These are phyloP conservation scores for Spisula solida DNA, from an alignment of 2,888 invertebrate species.

Conservation along the genomic window DNA sequence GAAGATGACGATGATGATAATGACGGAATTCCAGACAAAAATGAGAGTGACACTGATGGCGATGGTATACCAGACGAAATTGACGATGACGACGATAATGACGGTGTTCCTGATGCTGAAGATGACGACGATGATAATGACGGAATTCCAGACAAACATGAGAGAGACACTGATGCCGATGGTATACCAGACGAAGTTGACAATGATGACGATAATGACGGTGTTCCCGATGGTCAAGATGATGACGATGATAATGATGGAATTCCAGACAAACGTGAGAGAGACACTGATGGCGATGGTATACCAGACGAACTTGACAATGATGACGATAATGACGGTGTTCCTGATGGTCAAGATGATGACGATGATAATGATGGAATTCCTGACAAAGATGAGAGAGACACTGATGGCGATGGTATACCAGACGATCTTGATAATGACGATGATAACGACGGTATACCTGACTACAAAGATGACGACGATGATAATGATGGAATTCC, in stretches of 20 bases:
- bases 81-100: slow-evolving; percentile 81
- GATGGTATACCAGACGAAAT: slow-evolving; percentile 85
- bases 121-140: slow-evolving; percentile 83
- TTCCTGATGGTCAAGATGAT: slow-evolving; percentile 75
- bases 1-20: slow-evolving; percentile 80
- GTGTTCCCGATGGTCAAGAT: slow-evolving; percentile 82
- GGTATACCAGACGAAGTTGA: slow-evolving; percentile 85
- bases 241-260: slow-evolving; percentile 83
- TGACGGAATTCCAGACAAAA: slow-evolving; percentile 85
- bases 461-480: slow-evolving; percentile 78
- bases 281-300: slow-evolving; percentile 84
- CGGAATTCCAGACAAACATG: slow-evolving; percentile 79
- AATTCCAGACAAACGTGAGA: slow-evolving; percentile 74
- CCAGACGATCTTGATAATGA: slow-evolving; percentile 78
- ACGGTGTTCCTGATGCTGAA: slow-evolving; percentile 83
- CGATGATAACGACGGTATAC: slow-evolving; percentile 80
- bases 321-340: slow-evolving; percentile 81
- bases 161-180: slow-evolving; percentile 82
- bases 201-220: slow-evolving; percentile 84
- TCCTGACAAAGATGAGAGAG: slow-evolving; percentile 75
- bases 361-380: slow-evolving; percentile 82
- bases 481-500: slow-evolving; percentile 83
- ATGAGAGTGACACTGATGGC: slow-evolving; percentile 79
- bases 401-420: slow-evolving; percentile 83
- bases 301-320: slow-evolving; percentile 74